These are phyloP conservation scores for Heliconius himera DNA, from an alignment of 1,140 invertebrate species.

Conservation along the genomic window DNA sequence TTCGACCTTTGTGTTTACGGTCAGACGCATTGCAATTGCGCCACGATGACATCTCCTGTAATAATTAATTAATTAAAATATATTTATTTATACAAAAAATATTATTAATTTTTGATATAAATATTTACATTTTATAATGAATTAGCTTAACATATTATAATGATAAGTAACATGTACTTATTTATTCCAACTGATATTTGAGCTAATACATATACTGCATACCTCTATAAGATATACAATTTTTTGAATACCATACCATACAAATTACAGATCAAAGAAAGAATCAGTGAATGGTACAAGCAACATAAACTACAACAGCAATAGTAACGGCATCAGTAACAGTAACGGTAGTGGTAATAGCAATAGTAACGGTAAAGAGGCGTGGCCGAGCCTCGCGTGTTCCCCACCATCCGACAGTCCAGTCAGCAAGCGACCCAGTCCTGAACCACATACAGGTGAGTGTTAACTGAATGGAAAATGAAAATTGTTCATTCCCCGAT, in stretches of 20 bases:
- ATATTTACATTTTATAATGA: too few relatives aligned
- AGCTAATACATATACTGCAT: neutral
- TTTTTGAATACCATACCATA: neutral
- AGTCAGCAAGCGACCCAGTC: conserved; percentile 64
- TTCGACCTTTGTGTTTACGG: too few relatives aligned
- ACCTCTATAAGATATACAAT: too few relatives aligned
- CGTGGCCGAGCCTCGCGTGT: conserved; percentile 85
- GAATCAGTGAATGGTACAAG: conserved; percentile 72
- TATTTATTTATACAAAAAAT: too few relatives aligned
- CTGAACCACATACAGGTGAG: conserved; percentile 63
- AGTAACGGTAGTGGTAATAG: conserved; percentile 50
- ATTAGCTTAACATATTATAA: too few relatives aligned
- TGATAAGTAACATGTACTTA: too few relatives aligned
- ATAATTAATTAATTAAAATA: too few relatives aligned
- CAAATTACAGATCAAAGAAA: conserved; percentile 65
- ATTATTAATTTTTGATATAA: conserved; percentile 11
- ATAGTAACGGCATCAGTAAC: conserved; percentile 40
- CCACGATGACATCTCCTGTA: too few relatives aligned
- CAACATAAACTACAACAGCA: conserved; percentile 39
- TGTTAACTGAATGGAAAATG: too few relatives aligned
- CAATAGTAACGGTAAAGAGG: conserved; percentile 82
- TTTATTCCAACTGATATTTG: neutral
- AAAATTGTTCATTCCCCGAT: too few relatives aligned
- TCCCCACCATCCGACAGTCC: conserved; percentile 77
- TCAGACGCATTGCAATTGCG: too few relatives aligned